phyloP scores from a whole-genome alignment of 2,797 vertebrate genomes.

The Phrynocephalus forsythii region DNA sequence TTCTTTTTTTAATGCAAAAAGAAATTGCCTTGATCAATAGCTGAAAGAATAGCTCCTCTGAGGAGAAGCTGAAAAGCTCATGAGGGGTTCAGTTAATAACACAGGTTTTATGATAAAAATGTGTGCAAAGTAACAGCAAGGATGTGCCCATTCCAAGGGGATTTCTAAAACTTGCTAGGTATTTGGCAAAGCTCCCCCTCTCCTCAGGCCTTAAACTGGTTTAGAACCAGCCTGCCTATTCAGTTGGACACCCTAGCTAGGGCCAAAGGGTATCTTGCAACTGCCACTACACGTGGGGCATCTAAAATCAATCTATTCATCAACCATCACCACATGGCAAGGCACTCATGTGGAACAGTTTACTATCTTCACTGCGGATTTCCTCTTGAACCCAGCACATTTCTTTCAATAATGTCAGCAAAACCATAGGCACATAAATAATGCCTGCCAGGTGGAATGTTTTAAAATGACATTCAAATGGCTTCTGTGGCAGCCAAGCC shows the following conservation, averaged over 20 bases:
- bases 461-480: background rate
- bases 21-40: conserved; percentile 38
- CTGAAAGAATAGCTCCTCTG: conserved; percentile 35
- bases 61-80: conserved; percentile 13
- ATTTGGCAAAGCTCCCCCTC: background rate
- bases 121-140: conserved; percentile 31
- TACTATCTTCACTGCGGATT: background rate
- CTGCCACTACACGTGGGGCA: background rate
- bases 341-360: background rate
- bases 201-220: background rate
- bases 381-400: too few relatives aligned
- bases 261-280: background rate
- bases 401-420: too few relatives aligned
- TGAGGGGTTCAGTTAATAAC: conserved; percentile 45
- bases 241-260: background rate
- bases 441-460: background rate
- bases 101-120: conserved; percentile 21
- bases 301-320: background rate
- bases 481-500: background rate
- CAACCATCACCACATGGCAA: background rate
- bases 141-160: background rate
- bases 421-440: too few relatives aligned
- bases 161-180: conserved; percentile 1
- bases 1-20: conserved; percentile 9
- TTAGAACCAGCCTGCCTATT: background rate